phyloP scores from a whole-genome alignment of 1,140 invertebrate species.

The Calliopsis andreniformis region DNA sequence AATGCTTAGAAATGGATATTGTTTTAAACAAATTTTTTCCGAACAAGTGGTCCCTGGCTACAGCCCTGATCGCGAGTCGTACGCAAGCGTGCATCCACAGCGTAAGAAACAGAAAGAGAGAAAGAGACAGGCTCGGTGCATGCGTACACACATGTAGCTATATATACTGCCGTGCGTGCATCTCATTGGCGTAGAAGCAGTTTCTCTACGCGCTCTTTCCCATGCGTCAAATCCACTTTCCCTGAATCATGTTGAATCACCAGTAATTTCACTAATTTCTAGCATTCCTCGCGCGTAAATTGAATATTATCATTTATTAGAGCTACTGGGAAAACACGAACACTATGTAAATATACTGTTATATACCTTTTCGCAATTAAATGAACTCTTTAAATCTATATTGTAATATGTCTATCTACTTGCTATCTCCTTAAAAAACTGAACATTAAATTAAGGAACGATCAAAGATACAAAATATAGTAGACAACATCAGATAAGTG shows the following conservation, averaged over 20 bases:
- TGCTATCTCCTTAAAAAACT: too few species aligned
- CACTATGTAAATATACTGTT: too few species aligned
- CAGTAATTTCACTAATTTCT: not conserved
- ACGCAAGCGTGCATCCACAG: conserved; percentile 10
- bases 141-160: not conserved
- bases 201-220: not conserved
- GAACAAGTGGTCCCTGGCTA: conserved; percentile 5
- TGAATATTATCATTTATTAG: not conserved
- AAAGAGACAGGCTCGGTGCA: conserved; percentile 24
- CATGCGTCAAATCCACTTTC: not conserved
- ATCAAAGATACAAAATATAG: too few species aligned
- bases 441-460: too few species aligned
- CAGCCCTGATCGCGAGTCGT: conserved; percentile 40
- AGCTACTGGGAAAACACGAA: not conserved
- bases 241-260: not conserved
- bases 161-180: conserved; percentile 7
- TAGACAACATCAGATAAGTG: too few species aligned
- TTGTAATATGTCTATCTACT: too few species aligned
- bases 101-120: conserved; percentile 52
- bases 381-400: too few species aligned
- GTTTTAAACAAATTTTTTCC: too few species aligned
- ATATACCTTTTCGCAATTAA: too few species aligned
- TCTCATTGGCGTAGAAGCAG: conserved; percentile 39
- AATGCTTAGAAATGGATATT: too few species aligned
- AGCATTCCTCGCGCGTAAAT: too few species aligned